These are phyloP conservation scores for Chrysochloris asiatica DNA, from an alignment of 2,113 vertebrate genomes.

Conservation along the genomic window DNA sequence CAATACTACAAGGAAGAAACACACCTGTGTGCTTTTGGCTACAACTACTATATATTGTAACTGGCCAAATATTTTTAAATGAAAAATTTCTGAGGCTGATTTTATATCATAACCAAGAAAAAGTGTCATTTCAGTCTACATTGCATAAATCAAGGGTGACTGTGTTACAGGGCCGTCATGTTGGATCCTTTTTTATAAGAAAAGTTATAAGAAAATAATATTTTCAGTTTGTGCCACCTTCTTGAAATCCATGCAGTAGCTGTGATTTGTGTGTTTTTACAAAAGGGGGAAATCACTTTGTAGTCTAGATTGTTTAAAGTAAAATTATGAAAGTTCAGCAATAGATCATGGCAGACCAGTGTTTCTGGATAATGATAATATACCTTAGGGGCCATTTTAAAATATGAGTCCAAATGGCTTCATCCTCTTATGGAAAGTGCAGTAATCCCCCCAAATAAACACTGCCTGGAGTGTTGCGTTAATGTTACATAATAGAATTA, in stretches of 20 bases:
- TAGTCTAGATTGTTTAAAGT: slow-evolving; percentile 30
- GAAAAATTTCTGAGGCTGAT: slow-evolving; percentile 24
- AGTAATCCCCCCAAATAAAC: slow-evolving; percentile 29
- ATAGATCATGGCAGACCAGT: neutral
- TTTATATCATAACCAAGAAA: neutral
- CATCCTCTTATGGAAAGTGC: neutral
- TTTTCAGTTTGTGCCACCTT: neutral
- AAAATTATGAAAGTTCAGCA: slow-evolving; percentile 48
- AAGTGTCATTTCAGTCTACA: neutral
- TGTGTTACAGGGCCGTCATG: neutral
- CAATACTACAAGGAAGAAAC: neutral
- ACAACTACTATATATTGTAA: neutral
- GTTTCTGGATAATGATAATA: slow-evolving; percentile 10
- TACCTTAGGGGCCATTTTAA: slow-evolving; percentile 1
- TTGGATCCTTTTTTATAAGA: neutral
- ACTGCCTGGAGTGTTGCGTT: neutral
- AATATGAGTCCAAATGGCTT: slow-evolving; percentile 4
- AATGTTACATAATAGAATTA: slow-evolving; percentile 21
- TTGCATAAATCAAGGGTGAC: neutral
- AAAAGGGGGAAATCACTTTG: neutral
- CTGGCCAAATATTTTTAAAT: slow-evolving; percentile 53
- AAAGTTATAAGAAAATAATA: neutral
- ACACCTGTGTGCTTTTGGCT: slow-evolving; percentile 60
- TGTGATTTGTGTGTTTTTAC: neutral
- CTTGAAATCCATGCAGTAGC: neutral